These are phyloP conservation scores for Oxycera nigricornis DNA, from an alignment of 2,888 invertebrate genomes.

Conservation along the genomic window DNA sequence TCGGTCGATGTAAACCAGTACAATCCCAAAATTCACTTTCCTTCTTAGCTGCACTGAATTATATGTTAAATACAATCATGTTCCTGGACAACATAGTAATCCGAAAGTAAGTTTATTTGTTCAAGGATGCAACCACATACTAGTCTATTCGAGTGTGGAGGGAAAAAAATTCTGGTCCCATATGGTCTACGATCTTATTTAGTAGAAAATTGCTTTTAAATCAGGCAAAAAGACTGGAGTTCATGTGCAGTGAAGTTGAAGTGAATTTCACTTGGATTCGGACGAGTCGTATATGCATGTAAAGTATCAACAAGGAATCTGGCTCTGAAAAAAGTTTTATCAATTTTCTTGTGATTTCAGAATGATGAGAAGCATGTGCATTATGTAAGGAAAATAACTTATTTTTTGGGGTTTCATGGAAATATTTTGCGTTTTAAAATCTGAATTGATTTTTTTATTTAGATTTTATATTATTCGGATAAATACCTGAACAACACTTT, in stretches of 20 bases:
- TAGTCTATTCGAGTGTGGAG: background rate
- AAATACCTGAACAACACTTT: no score
- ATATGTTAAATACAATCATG: background rate
- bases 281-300: no score
- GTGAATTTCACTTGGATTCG: background rate
- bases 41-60: background rate
- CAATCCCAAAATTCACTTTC: background rate
- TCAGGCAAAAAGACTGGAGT: slow-evolving; percentile 24
- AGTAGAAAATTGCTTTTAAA: slow-evolving; percentile 47
- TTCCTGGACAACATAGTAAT: background rate
- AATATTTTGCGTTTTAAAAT: no score
- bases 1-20: background rate
- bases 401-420: no score
- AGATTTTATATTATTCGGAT: no score
- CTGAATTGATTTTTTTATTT: no score
- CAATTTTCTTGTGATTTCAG: no score
- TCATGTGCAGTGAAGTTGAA: background rate
- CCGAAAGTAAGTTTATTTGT: background rate
- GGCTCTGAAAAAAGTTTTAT: no score
- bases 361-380: no score
- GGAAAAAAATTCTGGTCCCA: background rate
- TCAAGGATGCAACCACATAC: background rate
- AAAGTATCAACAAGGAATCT: no score
- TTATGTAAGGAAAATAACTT: no score
- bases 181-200: slow-evolving; percentile 43